Evolutionary conservation across 2,113 vertebrate species (phyloP).

Genomic region (Hydrolagus affinis): DNA sequence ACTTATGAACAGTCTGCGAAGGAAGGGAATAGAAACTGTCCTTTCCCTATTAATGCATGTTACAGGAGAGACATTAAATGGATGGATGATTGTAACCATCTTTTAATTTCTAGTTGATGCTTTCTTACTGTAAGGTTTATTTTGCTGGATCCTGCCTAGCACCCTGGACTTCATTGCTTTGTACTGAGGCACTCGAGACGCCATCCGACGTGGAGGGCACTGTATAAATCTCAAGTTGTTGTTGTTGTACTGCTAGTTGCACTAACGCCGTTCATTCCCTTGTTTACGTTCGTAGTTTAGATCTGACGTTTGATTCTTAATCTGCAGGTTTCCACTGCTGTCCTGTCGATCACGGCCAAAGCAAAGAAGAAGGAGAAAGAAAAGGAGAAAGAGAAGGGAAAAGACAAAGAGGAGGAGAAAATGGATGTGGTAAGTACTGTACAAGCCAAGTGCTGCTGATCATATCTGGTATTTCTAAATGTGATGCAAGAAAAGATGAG

Average conservation of each 20-base stretch:
- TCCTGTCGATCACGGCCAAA: conserved; percentile 96
- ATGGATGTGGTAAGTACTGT: conserved; percentile 91
- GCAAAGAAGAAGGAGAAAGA: conserved; percentile 98
- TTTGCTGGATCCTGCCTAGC: neutral
- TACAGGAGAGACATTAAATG: neutral
- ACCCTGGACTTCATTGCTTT: neutral
- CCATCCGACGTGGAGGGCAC: no score
- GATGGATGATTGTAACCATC: neutral
- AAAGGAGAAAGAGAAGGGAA: conserved; percentile 76
- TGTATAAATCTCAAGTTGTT: no score
- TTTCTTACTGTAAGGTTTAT: neutral
- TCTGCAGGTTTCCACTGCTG: conserved; percentile 87
- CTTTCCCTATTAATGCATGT: no score
- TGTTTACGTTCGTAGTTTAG: neutral
- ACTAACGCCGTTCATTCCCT: neutral
- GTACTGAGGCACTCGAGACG: no score
- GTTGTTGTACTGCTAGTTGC: no score
- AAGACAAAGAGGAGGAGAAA: conserved; percentile 69
- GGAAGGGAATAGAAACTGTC: no score
- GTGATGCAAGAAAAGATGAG: neutral
- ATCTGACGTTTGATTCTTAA: conserved; percentile 34
- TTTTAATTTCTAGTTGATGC: neutral
- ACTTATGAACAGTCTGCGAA: no score
- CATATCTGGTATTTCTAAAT: neutral
- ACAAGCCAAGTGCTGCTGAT: neutral